Evolutionary conservation across 2,888 invertebrate species (phyloP), one percentile per base, ranked within the genome.

Genomic region (Pheosia tremula): DNA sequence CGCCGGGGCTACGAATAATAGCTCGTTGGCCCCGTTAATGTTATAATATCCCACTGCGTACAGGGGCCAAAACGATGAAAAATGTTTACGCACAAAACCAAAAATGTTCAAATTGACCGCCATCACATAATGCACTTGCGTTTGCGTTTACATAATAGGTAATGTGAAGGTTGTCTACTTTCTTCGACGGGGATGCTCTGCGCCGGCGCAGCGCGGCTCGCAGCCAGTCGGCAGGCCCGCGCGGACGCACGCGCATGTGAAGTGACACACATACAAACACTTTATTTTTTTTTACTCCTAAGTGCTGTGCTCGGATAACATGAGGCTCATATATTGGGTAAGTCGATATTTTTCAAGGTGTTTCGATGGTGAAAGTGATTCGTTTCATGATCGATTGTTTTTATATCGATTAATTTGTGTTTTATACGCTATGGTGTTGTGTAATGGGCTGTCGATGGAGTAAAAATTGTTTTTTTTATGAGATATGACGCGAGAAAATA

Each of bases 271-370:
- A 56, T 54, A 67, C 57, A 53, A 70, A 55, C 11, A 55, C 38
- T 64, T 80, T 84, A 84, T 82, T 79, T 78, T 82, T 84, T 81
- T 80, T 80, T 72, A 69, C 77, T n/a, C 45, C 8, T 24, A 38
- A 84, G 90, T 90, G 89, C 77, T 84, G 89, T 90, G 88, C 75
- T 83, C 84, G 92, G 91, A 91, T 91, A 91, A 85, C 81, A 93
- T 93, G 93, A 87, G 92, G 88, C 89, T 89, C 69, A 81, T 86
- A 81, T 89, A 87, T 90, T 93, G 90, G 93, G 93, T 93, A 83
- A 84, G 93, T 85, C 79, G 76, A 62, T 66, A 61, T 76, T 74
- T 79, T 58, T 41, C 57, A 61, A 67, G 68, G 62, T 62, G 43
- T 56, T 43, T 45, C 56, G n/a, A 43, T 45, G 4, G 56, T 56